Evolutionary conservation across 2,888 invertebrate genomes (phyloP), one percentile per base, ranked within the genome.

Genomic region (Drosophila fungiperda): DNA sequence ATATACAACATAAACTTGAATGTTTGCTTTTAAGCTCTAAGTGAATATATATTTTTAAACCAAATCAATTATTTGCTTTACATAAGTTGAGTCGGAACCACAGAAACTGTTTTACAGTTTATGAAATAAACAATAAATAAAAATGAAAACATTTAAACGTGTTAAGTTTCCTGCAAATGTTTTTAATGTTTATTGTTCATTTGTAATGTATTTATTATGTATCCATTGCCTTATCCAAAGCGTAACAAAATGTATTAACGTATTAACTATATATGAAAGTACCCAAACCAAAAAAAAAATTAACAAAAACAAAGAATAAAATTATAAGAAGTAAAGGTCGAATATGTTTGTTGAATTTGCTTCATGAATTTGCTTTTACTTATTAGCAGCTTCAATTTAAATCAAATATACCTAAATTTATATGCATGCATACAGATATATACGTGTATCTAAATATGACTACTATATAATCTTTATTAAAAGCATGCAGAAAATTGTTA

Each of bases 361-460:
- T 76, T 75, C 67, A 59, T 80, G 76, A 82, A 76, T 80, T 85
- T 85, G 84, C 84, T 89, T 85, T 77, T 66, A 85, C 77, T 73
- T 86, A 88, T 86, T 90, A 82, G 90, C 84, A 89, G 84, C 90
- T 84, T 84, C 79, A 68, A 84, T 73, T 84, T 84, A 86, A 89
- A 89, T 88, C 80, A 89, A 89, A 85, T 85, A 85, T 85, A 84
- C 74, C 79, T 78, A 76, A 59, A 71, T 64, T 66, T 59, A 76
- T 55, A 61, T 71, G 71, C 68, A 55, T 55, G 45, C 60, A 64
- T 55, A 78, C 58, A 63, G 45, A 61, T 49, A 59, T 63, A 60
- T 59, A 11, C 49, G 59, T 73, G 52, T 69, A 59, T 65, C 62
- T 76, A 68, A 60, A 80, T 80, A 70, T 77, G 78, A 77, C 81